Conservation (phyloP, 2,797 vertebrate genomes). For the Melanotaenia boesemani region DNA sequence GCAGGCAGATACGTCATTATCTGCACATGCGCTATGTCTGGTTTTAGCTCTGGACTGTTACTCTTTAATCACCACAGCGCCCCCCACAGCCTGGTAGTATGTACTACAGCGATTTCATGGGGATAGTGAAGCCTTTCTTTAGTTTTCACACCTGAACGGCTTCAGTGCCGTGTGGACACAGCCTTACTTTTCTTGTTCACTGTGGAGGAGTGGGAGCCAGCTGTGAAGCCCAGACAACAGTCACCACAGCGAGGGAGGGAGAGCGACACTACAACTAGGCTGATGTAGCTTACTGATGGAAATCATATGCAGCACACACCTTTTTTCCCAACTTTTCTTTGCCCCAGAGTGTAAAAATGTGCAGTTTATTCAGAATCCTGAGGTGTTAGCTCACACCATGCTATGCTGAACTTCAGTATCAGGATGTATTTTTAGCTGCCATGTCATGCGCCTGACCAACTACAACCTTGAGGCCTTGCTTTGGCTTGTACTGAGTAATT, state of each 20-base stretch:
- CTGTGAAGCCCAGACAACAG: conserved; percentile 65
- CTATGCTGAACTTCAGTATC: conserved; percentile 45
- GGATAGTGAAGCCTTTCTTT: no score
- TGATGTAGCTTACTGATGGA: conserved; percentile 42
- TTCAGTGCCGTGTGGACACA: no score
- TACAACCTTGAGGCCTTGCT: not conserved
- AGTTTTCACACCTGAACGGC: no score
- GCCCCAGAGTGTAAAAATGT: no score
- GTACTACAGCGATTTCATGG: no score
- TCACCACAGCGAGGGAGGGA: conserved; percentile 33
- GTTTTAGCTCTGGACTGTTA: no score
- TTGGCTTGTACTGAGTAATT: conserved; percentile 6
- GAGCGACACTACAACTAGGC: conserved; percentile 40
- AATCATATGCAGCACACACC: no score
- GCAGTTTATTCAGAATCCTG: conserved; percentile 19
- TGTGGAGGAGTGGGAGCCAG: conserved; percentile 56
- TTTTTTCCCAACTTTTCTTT: no score
- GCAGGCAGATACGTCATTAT: no score
- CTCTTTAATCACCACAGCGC: no score
- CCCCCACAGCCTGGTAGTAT: no score
- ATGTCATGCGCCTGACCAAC: conserved; percentile 20
- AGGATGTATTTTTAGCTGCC: conserved; percentile 31
- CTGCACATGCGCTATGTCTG: no score
- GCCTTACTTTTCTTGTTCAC: conserved; percentile 41
- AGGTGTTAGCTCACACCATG: conserved; percentile 23